Evolutionary conservation across 2,113 vertebrate species (phyloP), one percentile per base, ranked within the genome.

Genomic region (Dromas ardeola): DNA sequence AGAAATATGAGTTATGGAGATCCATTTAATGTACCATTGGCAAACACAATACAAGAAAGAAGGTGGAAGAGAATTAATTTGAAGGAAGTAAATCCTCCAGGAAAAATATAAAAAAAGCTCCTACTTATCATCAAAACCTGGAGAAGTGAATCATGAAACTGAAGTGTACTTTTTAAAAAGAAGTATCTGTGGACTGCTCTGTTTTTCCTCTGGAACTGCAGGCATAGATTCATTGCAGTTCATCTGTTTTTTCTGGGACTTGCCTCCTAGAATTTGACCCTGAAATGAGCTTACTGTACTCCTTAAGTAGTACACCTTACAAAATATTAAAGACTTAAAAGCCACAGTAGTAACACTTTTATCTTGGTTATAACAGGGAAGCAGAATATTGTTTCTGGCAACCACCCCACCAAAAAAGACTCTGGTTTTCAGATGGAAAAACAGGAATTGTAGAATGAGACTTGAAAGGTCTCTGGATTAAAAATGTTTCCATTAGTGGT

Each of bases 181-280:
- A 61, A 59, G 1, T 43, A 4, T 56, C 10, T 61, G 26, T 29
- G 9, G 3, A 15, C 10, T 52, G 12, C 27, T 72, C 5, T 65
- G 11, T 16, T 71, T 63, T 58, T 45, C 19, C 8, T 45, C 3
- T 81, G 40, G n/a, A 67, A 38, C 18, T 62, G 67, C 26, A 71
- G 70, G 20, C 19, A 20, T 27, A 12, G 19, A 52, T 56, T 73
- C 19, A 23, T 27, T 76, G 25, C 20, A 56, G n/a, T 77, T 38
- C 13, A 18, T 32, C 36, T 69, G 19, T 32, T 17, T 29, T 56
- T 88, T 66, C 29, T 66, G 74, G 13, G 45, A 63, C 34, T 58
- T 0, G 0, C 36, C 15, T 82, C 40, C 22, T 61, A 29, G 36
- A 45, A 67, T n/a, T 26, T 80, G 32, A 77, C 3, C 5, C 17